These are phyloP conservation scores for Solen grandis DNA, from an alignment of 1,140 invertebrate species.

Conservation along the genomic window DNA sequence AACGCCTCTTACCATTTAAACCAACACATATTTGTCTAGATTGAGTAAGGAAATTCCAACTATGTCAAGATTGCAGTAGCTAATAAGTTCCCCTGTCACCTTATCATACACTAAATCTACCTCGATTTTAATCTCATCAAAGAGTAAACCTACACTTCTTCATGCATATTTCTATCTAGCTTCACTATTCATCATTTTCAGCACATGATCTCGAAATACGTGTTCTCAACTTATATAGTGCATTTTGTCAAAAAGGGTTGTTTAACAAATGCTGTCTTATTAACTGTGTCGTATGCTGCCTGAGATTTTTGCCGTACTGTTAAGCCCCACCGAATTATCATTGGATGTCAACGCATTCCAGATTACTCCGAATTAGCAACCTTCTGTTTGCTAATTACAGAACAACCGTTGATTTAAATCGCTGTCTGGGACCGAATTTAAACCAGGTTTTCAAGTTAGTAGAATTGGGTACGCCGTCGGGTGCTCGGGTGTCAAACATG, in stretches of 20 bases:
- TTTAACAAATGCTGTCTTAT: slow-evolving; percentile 51
- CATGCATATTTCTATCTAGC: slow-evolving; percentile 28
- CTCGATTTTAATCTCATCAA: slow-evolving; percentile 60
- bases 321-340: slow-evolving; percentile 58
- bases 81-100: slow-evolving; percentile 53
- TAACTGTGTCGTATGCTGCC: slow-evolving; percentile 51
- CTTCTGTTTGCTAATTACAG: slow-evolving; percentile 37
- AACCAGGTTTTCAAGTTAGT: too few relatives aligned
- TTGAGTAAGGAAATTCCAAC: slow-evolving; percentile 33
- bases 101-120: slow-evolving; percentile 60
- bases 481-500: too few relatives aligned
- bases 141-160: slow-evolving; percentile 38
- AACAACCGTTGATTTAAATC: slow-evolving; percentile 21
- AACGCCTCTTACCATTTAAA: slow-evolving; percentile 57
- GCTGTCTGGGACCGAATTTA: slow-evolving; percentile 20
- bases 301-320: slow-evolving; percentile 33
- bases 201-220: slow-evolving; percentile 36
- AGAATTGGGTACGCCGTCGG: too few relatives aligned
- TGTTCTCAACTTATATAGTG: slow-evolving; percentile 53
- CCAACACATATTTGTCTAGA: slow-evolving; percentile 46
- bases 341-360: slow-evolving; percentile 60
- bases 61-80: slow-evolving; percentile 35
- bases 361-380: background rate
- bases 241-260: slow-evolving; percentile 58
- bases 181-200: slow-evolving; percentile 51